Evolutionary conservation across 1,140 invertebrate genomes (phyloP).

Genomic region (Drosophila athabasca): DNA sequence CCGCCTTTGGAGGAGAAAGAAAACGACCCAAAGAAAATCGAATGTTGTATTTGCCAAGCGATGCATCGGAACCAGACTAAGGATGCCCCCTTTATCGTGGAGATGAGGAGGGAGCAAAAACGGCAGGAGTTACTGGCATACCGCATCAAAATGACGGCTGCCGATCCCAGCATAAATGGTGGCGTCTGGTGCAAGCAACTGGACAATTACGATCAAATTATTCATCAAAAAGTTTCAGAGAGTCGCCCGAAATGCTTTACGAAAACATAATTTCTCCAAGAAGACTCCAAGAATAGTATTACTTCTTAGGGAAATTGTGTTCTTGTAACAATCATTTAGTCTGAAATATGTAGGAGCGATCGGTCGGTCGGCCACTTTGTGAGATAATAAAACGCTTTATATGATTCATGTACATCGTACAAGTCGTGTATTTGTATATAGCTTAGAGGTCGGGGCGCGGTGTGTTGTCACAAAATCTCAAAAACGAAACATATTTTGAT

Average conservation of each 20-base stretch:
- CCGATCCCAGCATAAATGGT: too few relatives aligned
- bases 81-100: constrained; percentile 31
- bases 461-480: too few relatives aligned
- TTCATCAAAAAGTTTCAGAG: constrained; percentile 2
- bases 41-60: constrained; percentile 36
- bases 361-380: too few relatives aligned
- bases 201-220: background rate
- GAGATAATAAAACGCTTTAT: too few relatives aligned
- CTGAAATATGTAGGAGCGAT: too few relatives aligned
- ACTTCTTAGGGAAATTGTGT: too few relatives aligned
- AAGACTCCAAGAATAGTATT: too few relatives aligned
- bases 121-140: constrained; percentile 48
- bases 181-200: too few relatives aligned
- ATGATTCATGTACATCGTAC: background rate
- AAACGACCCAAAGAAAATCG: background rate
- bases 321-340: too few relatives aligned
- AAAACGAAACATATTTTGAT: constrained; percentile 32
- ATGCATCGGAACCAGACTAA: constrained; percentile 7
- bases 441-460: constrained; percentile 9
- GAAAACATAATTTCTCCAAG: too few relatives aligned
- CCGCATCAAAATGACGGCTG: constrained; percentile 7
- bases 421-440: constrained; percentile 13
- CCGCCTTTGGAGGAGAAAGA: background rate
- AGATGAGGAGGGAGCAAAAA: constrained; percentile 41
- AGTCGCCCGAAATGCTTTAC: background rate